phyloP scores from a whole-genome alignment of 2,113 vertebrate genomes.

The Siphamia tubifer region DNA sequence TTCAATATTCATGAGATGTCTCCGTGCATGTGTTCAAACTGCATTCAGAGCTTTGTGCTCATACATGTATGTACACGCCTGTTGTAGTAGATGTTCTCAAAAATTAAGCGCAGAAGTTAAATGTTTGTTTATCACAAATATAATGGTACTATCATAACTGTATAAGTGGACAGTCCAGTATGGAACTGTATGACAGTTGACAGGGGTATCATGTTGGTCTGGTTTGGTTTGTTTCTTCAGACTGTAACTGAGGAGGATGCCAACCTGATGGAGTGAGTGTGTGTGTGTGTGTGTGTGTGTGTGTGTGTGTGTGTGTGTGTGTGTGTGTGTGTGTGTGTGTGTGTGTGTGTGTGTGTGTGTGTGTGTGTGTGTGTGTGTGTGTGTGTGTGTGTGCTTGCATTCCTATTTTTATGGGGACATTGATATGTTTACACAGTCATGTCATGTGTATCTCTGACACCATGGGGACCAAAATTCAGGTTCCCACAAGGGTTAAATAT shows the following conservation, averaged over 20 bases:
- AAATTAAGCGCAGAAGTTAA: too few species aligned
- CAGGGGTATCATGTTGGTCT: conserved; percentile 28
- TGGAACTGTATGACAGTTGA: conserved; percentile 45
- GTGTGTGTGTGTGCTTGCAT: conserved; percentile 2
- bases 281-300: too few species aligned
- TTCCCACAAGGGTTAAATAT: too few species aligned
- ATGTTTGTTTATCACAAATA: conserved; percentile 18
- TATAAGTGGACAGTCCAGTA: not conserved
- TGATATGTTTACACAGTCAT: too few species aligned
- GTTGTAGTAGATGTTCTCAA: too few species aligned
- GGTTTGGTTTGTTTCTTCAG: conserved; percentile 38
- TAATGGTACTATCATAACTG: not conserved
- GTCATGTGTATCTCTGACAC: too few species aligned
- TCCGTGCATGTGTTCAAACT: not conserved
- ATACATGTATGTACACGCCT: not conserved
- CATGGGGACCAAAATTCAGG: too few species aligned
- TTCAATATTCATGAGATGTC: conserved; percentile 74
- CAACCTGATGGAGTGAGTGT: conserved; percentile 28
- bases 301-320: too few species aligned
- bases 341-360: conserved; percentile 10
- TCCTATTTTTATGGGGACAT: too few species aligned
- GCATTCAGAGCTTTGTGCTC: not conserved
- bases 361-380: conserved; percentile 9
- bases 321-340: conserved; percentile 10
- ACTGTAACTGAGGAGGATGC: conserved; percentile 52